phyloP scores from a whole-genome alignment of 2,113 vertebrate species.

The Eleginops maclovinus region DNA sequence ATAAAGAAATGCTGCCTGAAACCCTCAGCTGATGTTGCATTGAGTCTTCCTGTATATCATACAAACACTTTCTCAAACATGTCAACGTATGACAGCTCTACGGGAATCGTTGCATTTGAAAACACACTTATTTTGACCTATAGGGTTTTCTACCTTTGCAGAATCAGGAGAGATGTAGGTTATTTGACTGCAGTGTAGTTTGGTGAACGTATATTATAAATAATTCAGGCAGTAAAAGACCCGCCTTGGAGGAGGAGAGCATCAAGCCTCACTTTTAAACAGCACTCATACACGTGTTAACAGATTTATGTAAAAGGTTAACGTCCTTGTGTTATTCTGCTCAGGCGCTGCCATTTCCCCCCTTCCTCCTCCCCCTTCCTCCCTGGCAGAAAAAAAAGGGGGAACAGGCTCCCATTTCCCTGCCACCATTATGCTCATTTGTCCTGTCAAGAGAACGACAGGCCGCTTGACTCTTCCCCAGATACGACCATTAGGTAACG shows the following conservation, averaged over 20 bases:
- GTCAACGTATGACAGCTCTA: no score
- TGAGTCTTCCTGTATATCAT: not conserved
- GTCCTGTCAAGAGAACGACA: constrained; percentile 97
- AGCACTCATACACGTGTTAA: constrained; percentile 82
- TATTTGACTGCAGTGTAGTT: not conserved
- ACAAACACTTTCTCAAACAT: not conserved
- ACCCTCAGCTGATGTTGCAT: no score
- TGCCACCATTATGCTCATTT: constrained; percentile 98
- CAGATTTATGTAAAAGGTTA: constrained; percentile 95
- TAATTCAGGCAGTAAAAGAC: not conserved
- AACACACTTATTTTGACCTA: no score
- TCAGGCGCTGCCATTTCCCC: constrained; percentile 93
- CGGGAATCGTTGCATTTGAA: no score
- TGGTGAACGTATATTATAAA: not conserved
- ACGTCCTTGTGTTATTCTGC: constrained; percentile 92
- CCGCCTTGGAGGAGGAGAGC: constrained; percentile 23
- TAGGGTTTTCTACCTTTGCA: not conserved
- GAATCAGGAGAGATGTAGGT: not conserved
- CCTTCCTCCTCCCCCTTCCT: constrained; percentile 45
- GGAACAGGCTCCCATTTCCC: constrained; percentile 93
- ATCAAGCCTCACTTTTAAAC: constrained; percentile 61
- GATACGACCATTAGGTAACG: constrained; percentile 98
- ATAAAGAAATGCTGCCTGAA: not conserved
- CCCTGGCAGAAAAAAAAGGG: constrained; percentile 60
- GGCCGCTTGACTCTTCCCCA: constrained; percentile 97